Percentiles rank a stretch among this genome's conserved stretches.
These are phyloP conservation scores for Eciton burchellii DNA, from an alignment of 1,140 invertebrate genomes.

Conservation along the genomic window DNA sequence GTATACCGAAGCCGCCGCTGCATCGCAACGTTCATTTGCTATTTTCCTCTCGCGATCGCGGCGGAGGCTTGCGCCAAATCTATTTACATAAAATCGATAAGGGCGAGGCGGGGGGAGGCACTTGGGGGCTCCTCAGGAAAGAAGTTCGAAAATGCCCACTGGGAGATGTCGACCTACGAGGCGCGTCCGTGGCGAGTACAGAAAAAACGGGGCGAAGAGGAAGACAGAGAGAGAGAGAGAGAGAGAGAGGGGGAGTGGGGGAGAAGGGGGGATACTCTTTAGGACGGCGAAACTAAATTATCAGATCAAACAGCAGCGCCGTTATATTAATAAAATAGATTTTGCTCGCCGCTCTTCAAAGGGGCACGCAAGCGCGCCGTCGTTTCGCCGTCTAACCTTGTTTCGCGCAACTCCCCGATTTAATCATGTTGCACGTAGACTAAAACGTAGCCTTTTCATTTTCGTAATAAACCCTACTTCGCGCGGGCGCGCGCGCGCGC, in stretches of 20 bases:
- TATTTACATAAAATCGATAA: slow-evolving; percentile 55
- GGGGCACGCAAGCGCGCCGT: slow-evolving; percentile 53
- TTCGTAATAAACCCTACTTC: slow-evolving; percentile 55
- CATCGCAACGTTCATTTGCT: slow-evolving; percentile 11
- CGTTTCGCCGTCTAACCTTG: slow-evolving; percentile 78
- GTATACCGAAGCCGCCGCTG: neutral
- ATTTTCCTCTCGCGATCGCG: slow-evolving; percentile 24
- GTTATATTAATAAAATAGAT: slow-evolving; percentile 83
- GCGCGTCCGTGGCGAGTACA: slow-evolving; percentile 7
- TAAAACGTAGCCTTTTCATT: slow-evolving; percentile 63
- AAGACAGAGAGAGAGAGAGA: neutral
- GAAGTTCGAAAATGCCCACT: slow-evolving; percentile 49
- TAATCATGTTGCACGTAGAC: slow-evolving; percentile 74
- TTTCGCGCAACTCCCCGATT: slow-evolving; percentile 77
- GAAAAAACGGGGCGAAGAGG: slow-evolving; percentile 54
- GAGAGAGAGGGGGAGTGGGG: neutral
- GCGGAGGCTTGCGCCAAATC: slow-evolving; percentile 12
- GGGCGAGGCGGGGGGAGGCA: neutral
- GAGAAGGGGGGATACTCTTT: slow-evolving; percentile 54
- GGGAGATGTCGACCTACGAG: slow-evolving; percentile 31
- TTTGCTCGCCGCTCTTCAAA: slow-evolving; percentile 75
- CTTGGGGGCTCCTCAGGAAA: slow-evolving; percentile 2
- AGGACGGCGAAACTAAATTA: slow-evolving; percentile 77
- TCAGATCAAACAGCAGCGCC: slow-evolving; percentile 79
- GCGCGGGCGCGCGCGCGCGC: slow-evolving; percentile 20